Evolutionary conservation across 23 tunicate genomes (phyloP).

Genomic region (Trididemnum miniatum): DNA sequence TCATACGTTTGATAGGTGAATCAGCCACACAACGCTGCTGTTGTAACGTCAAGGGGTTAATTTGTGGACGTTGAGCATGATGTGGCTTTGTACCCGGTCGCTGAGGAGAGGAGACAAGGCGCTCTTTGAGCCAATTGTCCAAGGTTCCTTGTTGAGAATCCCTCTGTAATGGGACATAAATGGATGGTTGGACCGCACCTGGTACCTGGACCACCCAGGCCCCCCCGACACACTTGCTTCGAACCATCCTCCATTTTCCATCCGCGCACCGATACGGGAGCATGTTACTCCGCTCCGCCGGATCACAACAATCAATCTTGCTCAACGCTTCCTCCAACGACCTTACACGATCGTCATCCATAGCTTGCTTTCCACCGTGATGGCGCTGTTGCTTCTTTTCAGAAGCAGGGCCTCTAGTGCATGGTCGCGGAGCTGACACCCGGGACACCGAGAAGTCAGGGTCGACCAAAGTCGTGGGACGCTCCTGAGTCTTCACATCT

Average conservation of each 20-base stretch:
- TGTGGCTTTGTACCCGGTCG: background rate
- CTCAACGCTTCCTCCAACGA: conserved; percentile 73
- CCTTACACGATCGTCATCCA: conserved; percentile 61
- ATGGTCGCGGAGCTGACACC: background rate
- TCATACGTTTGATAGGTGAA: background rate
- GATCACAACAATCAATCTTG: conserved; percentile 79
- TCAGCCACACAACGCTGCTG: background rate
- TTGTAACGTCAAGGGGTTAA: background rate
- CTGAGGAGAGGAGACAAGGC: background rate
- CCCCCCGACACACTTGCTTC: conserved; percentile 68
- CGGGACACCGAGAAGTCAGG: background rate
- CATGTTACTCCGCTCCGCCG: conserved; percentile 53
- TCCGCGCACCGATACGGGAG: conserved; percentile 72
- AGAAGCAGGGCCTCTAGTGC: background rate
- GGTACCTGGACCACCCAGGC: conserved; percentile 82
- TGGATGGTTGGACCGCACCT: conserved; percentile 54
- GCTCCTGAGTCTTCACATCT: background rate
- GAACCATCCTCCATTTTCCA: conserved; percentile 85
- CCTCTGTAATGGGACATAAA: conserved; percentile 37
- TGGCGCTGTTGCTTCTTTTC: background rate
- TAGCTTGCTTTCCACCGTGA: background rate
- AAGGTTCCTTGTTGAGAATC: background rate
- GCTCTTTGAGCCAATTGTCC: conserved; percentile 29
- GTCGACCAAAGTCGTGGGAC: background rate
- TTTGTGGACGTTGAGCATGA: background rate